Percentiles rank a stretch among this genome's conserved stretches.
phyloP scores from a whole-genome alignment of 2,113 vertebrate species.

The Sphyrna mokarran region DNA sequence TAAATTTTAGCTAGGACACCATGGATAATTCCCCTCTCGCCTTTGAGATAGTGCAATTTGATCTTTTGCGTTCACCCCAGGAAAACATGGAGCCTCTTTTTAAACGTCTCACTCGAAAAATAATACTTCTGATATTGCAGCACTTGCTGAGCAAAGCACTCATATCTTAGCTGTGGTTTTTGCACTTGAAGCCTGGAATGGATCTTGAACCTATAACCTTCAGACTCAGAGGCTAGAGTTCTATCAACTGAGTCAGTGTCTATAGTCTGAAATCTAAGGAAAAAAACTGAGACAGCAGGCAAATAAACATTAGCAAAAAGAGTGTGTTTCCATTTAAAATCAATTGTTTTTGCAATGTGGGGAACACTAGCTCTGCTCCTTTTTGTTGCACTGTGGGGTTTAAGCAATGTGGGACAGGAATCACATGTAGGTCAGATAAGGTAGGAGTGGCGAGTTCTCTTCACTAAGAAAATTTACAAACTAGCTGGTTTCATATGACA shows the following conservation, averaged over 20 bases:
- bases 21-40: no score
- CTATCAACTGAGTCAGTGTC: not conserved
- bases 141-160: no score
- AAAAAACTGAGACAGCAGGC: not conserved
- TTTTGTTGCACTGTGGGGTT: not conserved
- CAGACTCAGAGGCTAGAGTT: not conserved
- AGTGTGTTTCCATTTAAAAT: not conserved
- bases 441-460: not conserved
- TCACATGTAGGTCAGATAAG: not conserved
- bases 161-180: not conserved
- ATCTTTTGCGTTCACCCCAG: not conserved
- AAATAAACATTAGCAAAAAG: not conserved
- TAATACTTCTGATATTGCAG: not conserved
- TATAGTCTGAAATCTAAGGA: not conserved
- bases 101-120: not conserved
- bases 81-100: no score
- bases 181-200: not conserved
- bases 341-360: not conserved
- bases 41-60: no score
- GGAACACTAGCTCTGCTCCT: not conserved
- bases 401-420: not conserved
- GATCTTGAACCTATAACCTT: not conserved
- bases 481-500: not conserved
- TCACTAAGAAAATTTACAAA: not conserved
- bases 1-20: no score